Conservation (phyloP, 2,113 vertebrate genomes). For the Toxostoma redivivum region DNA sequence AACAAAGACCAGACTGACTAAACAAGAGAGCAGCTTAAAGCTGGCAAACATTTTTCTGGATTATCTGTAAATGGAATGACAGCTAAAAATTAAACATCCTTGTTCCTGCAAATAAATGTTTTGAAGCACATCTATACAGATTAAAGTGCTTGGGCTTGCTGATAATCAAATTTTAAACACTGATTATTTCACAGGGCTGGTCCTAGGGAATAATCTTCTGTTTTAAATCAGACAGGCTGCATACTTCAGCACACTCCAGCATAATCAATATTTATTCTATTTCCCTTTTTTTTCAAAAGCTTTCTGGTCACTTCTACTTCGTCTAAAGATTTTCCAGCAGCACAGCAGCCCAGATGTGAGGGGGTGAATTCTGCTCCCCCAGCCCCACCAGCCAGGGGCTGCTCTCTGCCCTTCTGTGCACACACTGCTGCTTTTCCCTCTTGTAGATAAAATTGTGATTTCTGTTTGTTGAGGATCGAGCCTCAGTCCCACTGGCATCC, state of each 20-base stretch:
- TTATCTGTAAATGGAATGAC: constrained; percentile 4
- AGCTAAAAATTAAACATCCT: constrained; percentile 25
- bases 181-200: not conserved
- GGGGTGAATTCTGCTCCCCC: not conserved
- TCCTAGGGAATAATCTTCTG: not conserved
- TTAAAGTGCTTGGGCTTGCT: not conserved
- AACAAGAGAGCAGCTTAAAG: not conserved
- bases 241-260: not conserved
- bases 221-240: not conserved
- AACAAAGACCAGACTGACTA: not conserved
- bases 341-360: not conserved
- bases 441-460: not conserved
- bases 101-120: not conserved
- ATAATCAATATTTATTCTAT: not conserved
- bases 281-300: not conserved
- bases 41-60: not conserved
- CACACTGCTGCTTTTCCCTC: accelerated
- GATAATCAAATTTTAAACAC: not conserved
- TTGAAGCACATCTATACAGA: not conserved
- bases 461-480: not conserved
- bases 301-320: not conserved
- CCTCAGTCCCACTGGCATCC: not conserved
- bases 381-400: accelerated
- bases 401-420: not conserved
- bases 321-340: not conserved